Conservation (phyloP, 2,888 invertebrate species). For the Torymus texanus region DNA sequence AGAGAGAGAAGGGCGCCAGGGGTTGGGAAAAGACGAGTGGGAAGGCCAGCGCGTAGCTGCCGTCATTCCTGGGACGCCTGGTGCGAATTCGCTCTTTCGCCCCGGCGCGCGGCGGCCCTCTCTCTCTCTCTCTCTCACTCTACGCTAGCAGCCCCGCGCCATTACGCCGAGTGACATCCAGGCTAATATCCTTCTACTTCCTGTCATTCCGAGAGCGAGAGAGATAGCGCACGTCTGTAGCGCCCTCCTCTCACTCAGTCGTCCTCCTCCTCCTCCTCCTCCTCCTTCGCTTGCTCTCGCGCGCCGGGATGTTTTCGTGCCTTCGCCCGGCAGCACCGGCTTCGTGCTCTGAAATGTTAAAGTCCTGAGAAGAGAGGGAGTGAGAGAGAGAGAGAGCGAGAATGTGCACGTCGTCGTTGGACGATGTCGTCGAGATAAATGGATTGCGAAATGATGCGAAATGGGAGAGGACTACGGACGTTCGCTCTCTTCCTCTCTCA, state of each 20-base stretch:
- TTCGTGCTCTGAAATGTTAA: slow-evolving; percentile 41
- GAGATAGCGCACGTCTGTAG: slow-evolving; percentile 6
- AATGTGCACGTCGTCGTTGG: background rate
- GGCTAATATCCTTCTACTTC: slow-evolving; percentile 71
- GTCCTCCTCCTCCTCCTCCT: slow-evolving; percentile 32
- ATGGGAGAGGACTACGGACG: background rate
- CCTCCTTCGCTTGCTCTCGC: slow-evolving; percentile 1
- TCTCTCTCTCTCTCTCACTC: slow-evolving; percentile 46
- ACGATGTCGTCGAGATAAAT: slow-evolving; percentile 36
- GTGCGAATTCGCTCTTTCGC: background rate
- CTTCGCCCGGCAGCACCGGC: background rate
- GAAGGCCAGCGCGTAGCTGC: slow-evolving; percentile 30
- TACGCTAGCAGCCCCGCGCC: slow-evolving; percentile 23
- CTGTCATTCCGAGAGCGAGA: slow-evolving; percentile 63
- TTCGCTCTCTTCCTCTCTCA: background rate
- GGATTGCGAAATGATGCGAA: slow-evolving; percentile 43
- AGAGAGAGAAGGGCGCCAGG: background rate
- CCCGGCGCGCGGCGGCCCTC: slow-evolving; percentile 16
- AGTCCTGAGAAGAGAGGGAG: background rate
- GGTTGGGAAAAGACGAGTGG: slow-evolving; percentile 21
- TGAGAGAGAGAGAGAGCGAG: background rate
- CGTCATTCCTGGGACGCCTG: slow-evolving; percentile 29
- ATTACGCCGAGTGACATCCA: slow-evolving; percentile 67
- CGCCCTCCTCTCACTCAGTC: slow-evolving; percentile 14
- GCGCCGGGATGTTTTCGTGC: slow-evolving; percentile 42